Base-by-base conservation (phyloP, 2,113 vertebrate genomes). In the Grammomys surdaster region DNA sequence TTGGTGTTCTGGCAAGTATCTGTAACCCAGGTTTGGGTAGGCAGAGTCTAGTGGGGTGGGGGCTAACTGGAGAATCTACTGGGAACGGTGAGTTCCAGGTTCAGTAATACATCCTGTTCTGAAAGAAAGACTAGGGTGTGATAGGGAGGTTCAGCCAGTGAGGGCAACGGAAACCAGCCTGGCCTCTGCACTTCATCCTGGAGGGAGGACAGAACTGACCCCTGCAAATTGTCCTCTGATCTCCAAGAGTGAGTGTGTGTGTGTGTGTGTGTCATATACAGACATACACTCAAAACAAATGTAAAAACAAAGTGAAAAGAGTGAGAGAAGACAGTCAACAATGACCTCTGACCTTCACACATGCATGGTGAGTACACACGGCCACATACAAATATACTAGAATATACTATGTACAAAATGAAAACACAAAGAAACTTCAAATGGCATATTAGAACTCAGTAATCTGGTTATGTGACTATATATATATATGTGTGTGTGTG, bases 331-430 rank as follows among this genome's bases (percentile, higher is more conserved):
- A 48, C 16, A 33, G 60, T 10, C 31, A 33, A 46, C 28, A 36
- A 3, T 67, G 60, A 33, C 60, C 56, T 63, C 40, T 85, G 82
- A 9, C 40, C 26, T 46, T 9, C 28, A 67, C 26, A 67, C 20
- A 60, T 6, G 9, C 40, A 65, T 11, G 60, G 60, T 3, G 17
- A 67, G 8, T 12, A 48, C 28, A 22, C 19, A 67, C 1, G 5
- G 10, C 3, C 17, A 67, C 1, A 46, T 10, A 48, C 0, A 1
- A 20, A 48, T 48, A 67, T 17, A 67, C 28, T 7, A 12, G 17
- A 22, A 33, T 33, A 36, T 17, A 86, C 28, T 46, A 40, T 33
- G 28, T 43, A 67, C 43, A 22, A 48, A 86, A n/a, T 26, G 11
- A 28, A 16, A 60, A 40, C 60, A 9, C n/a, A 43, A 6, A 13